phyloP scores from a whole-genome alignment of 2,113 vertebrate genomes.

The Chlorodrepanis virens region DNA sequence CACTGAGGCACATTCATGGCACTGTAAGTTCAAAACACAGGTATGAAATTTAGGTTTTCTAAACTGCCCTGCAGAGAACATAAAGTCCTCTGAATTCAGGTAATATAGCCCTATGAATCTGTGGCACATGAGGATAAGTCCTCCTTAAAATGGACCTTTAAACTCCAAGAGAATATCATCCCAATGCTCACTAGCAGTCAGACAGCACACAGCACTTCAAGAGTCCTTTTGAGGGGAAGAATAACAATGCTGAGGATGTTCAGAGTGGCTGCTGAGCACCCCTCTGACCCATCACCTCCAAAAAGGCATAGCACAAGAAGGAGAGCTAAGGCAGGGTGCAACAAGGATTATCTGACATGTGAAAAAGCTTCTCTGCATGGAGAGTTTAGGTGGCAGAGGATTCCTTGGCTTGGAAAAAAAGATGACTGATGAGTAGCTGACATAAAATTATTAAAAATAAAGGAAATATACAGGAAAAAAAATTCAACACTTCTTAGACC shows the following conservation, averaged over 20 bases:
- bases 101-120: neutral
- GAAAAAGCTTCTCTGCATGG: neutral
- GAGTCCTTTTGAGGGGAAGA: neutral
- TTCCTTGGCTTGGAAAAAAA: neutral
- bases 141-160: neutral
- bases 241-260: neutral
- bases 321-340: neutral
- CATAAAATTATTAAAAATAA: neutral
- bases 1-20: neutral
- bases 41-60: neutral
- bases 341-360: fast-evolving
- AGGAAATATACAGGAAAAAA: neutral
- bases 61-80: neutral
- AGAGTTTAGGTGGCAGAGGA: neutral
- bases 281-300: neutral
- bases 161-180: neutral
- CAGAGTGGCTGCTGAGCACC: neutral
- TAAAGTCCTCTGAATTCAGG: neutral
- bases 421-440: neutral
- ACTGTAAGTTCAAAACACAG: neutral
- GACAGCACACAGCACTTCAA: neutral
- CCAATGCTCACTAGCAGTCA: neutral
- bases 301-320: neutral
- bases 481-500: neutral
- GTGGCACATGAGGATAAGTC: neutral